Evolutionary conservation across 2,797 vertebrate species (phyloP), one percentile per base, ranked within the genome.

Genomic region (Epinephelus awoara): DNA sequence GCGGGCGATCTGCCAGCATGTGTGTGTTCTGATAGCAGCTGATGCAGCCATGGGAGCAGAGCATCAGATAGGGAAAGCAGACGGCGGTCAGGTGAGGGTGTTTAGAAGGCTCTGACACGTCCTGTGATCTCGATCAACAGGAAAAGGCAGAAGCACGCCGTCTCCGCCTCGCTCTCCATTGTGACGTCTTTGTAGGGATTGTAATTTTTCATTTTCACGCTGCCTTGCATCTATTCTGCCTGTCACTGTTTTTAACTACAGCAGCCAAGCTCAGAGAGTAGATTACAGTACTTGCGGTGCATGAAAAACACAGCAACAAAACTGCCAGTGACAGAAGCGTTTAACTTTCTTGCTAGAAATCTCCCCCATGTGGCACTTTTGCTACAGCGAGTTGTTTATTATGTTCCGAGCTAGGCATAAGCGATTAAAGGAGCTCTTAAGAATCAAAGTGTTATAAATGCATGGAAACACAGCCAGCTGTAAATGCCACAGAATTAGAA

Each of bases 361-460:
- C 96, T 96, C 96, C 97, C 97, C 97, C 96, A 95, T 96, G 97
- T 97, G 97, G 97, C 96, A 96, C 96, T 97, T 97, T 97, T 94
- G 96, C 97, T 96, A 95, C 96, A 95, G 96, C 95, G 92, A 96
- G 95, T 98, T 98, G 97, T 98, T 99, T 99, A 98, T 99, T 98
- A 98, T 97, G 97, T 97, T 97, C 96, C 83, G 91, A 96, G 97
- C 97, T 95, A 95, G 96, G 97, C 96, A 96, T 97, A 97, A 98
- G 96, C 97, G 97, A 99, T 99, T 99, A 98, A 98, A 97, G 96
- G 93, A 96, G 96, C 96, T 97, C 96, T 97, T 97, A 97, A 97
- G 96, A 98, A 98, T 97, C 97, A 97, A 97, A 97, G 97, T 95
- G 96, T 98, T 99, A 97, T 97, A 98, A 98, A 99, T 99, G 97